A percentile compares a stretch with the other conserved stretches of the same genome.
phyloP scores from a whole-genome alignment of 2,113 vertebrate species.

The Neotragus moschatus region DNA sequence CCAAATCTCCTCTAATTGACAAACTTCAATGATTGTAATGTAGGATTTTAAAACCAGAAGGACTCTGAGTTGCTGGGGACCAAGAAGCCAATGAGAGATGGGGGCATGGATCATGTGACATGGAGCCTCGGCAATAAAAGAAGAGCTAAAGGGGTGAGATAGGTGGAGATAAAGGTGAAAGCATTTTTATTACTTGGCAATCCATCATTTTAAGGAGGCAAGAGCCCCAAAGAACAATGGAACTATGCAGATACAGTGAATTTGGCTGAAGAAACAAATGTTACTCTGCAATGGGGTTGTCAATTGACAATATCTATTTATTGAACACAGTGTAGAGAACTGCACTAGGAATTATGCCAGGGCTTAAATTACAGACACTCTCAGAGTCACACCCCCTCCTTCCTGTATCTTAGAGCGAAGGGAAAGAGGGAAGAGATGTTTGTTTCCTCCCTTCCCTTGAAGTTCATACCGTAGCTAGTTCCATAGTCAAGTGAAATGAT shows the following conservation, averaged over 20 bases:
- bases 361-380: conserved; percentile 17
- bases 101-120: not conserved
- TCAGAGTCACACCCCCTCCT: not conserved
- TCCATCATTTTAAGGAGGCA: conserved; percentile 62
- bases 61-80: not conserved
- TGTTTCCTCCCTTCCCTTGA: not conserved
- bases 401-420: not conserved
- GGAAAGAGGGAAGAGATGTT: not conserved
- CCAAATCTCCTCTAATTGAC: not conserved
- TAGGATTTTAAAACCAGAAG: conserved; percentile 55
- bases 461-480: not conserved
- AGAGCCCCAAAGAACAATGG: conserved; percentile 52
- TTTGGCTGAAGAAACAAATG: conserved; percentile 51
- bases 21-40: conserved; percentile 31
- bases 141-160: not conserved
- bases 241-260: conserved; percentile 30
- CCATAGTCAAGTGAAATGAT: not conserved
- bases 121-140: not conserved
- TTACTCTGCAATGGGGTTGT: not conserved
- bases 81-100: not conserved
- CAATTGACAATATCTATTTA: conserved; percentile 39
- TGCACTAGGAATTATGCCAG: not conserved
- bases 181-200: conserved; percentile 50
- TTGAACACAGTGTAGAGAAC: not conserved
- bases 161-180: conserved; percentile 59